Conservation (phyloP, 2,797 vertebrate species). For the Anolis apletophallus region DNA sequence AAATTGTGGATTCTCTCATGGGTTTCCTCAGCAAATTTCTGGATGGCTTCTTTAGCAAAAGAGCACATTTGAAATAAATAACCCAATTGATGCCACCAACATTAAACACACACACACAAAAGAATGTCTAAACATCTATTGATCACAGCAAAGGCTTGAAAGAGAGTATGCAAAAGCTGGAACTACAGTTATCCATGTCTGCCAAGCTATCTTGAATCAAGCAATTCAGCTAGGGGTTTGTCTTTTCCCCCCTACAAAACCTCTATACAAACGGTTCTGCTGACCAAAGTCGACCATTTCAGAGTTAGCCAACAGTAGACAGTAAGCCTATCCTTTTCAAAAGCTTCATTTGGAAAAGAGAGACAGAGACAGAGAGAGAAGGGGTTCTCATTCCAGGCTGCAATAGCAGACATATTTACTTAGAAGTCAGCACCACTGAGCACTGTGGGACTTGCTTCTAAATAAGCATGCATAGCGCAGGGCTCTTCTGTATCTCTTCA, state of each 20-base stretch:
- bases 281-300: constrained; percentile 6
- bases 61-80: constrained; percentile 37
- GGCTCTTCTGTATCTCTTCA: background rate
- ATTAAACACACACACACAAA: constrained; percentile 38
- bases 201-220: constrained; percentile 26
- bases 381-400: background rate
- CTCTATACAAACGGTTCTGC: constrained; percentile 1
- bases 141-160: constrained; percentile 12
- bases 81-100: background rate
- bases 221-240: constrained; percentile 34
- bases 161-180: constrained; percentile 39
- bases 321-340: constrained; percentile 37
- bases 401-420: background rate
- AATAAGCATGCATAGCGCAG: background rate
- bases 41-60: constrained; percentile 12
- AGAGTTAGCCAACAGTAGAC: constrained; percentile 32
- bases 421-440: background rate
- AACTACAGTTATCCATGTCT: constrained; percentile 44
- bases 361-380: background rate
- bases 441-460: background rate
- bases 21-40: background rate
- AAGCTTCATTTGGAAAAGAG: background rate
- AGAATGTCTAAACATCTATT: constrained; percentile 38
- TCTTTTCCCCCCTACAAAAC: constrained; percentile 39
- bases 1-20: background rate